Percentiles rank a stretch among this genome's conserved stretches.
Evolutionary conservation across 2,113 vertebrate species (phyloP).

Genomic region (Nesogale talazaci): DNA sequence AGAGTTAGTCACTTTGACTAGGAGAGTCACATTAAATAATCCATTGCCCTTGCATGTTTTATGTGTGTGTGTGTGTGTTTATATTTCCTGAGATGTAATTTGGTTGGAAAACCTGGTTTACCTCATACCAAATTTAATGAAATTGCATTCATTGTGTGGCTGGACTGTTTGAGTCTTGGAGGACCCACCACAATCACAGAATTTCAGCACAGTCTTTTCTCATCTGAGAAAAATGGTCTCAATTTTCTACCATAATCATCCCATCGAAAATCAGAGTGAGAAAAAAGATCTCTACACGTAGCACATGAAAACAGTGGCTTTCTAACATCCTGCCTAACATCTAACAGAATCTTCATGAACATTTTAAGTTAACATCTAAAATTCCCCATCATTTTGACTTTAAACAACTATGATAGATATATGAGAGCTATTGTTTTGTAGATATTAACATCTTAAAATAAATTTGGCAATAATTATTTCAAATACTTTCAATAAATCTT

Average conservation of each 20-base stretch:
- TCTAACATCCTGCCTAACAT: slow-evolving; percentile 28
- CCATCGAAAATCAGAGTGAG: neutral
- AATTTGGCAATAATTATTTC: slow-evolving; percentile 21
- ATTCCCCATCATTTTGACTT: slow-evolving; percentile 1
- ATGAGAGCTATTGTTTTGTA: neutral
- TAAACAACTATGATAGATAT: neutral
- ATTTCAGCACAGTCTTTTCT: neutral
- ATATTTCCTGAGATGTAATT: neutral
- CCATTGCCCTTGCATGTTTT: neutral
- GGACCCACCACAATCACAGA: neutral
- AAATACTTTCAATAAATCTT: slow-evolving; percentile 37
- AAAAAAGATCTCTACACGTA: neutral
- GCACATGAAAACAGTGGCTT: slow-evolving; percentile 6
- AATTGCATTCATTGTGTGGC: neutral
- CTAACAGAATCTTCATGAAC: neutral
- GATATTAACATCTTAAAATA: slow-evolving; percentile 11
- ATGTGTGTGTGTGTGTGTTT: no score
- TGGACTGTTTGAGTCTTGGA: neutral
- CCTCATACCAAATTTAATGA: neutral
- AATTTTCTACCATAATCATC: neutral
- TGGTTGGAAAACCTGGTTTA: neutral
- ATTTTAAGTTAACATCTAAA: slow-evolving; percentile 24
- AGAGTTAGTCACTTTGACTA: no score
- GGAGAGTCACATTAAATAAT: no score
- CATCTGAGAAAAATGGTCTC: neutral